A percentile compares a stretch with the other conserved stretches of the same genome.
phyloP scores from a whole-genome alignment of 2,888 invertebrate species.

The Drymonia ruficornis region DNA sequence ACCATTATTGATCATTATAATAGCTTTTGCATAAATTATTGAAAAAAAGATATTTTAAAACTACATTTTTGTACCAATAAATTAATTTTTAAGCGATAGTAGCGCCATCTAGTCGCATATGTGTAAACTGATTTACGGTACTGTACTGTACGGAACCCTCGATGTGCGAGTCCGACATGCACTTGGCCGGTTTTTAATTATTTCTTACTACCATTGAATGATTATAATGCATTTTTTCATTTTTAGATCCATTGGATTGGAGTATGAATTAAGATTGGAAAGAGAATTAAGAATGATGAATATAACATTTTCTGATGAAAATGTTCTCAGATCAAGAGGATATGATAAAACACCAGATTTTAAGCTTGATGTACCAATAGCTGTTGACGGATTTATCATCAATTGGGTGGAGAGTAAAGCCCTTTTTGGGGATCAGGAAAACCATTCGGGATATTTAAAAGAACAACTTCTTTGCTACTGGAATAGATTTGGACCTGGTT shows the following conservation, averaged over 20 bases:
- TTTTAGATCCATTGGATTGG: slow-evolving; percentile 91
- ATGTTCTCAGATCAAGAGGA: slow-evolving; percentile 90
- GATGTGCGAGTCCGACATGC: no score
- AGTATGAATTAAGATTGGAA: slow-evolving; percentile 92
- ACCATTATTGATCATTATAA: no score
- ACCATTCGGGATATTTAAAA: slow-evolving; percentile 91
- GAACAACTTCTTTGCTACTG: slow-evolving; percentile 95
- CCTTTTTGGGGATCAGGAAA: slow-evolving; percentile 94
- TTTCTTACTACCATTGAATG: background rate
- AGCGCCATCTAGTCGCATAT: no score
- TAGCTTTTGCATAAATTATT: no score
- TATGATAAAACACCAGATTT: slow-evolving; percentile 98
- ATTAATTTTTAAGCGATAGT: no score
- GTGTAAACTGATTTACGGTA: no score
- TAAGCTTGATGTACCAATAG: slow-evolving; percentile 94
- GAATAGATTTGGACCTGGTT: slow-evolving; percentile 97
- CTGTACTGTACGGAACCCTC: no score
- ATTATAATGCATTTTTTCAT: background rate
- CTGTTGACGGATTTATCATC: slow-evolving; percentile 92
- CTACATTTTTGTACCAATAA: no score
- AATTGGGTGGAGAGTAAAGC: slow-evolving; percentile 99
- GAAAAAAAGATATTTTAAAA: no score
- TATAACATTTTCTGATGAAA: slow-evolving; percentile 88
- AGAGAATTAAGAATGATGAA: slow-evolving; percentile 82
- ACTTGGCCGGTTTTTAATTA: no score